Conservation (phyloP, 2,888 invertebrate genomes). For the Eurois occulta region DNA sequence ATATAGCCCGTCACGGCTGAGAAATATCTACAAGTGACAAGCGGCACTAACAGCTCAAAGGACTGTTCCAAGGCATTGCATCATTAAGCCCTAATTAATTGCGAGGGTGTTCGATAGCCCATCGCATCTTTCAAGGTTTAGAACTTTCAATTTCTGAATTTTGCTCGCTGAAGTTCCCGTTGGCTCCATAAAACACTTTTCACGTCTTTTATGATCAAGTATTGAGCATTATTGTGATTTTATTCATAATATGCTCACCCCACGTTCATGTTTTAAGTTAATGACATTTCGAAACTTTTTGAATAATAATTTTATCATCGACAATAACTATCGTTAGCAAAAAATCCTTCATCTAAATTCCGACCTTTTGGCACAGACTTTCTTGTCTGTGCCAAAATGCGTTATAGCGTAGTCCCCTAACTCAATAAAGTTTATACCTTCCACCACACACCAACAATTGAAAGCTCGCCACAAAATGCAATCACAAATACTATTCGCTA, state of each 20-base stretch:
- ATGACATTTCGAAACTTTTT: too few species aligned
- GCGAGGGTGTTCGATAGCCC: too few species aligned
- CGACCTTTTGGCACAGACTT: not conserved
- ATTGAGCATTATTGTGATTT: too few species aligned
- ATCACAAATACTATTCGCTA: slow-evolving; percentile 78
- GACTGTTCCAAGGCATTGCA: not conserved
- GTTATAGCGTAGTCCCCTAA: not conserved
- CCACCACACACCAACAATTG: slow-evolving; percentile 66
- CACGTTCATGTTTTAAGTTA: too few species aligned
- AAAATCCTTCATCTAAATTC: not conserved
- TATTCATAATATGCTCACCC: too few species aligned
- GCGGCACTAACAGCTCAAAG: not conserved
- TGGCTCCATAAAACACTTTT: too few species aligned
- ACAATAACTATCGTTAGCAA: not conserved
- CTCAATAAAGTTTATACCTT: slow-evolving; percentile 38
- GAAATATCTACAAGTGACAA: not conserved
- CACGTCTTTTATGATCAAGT: too few species aligned
- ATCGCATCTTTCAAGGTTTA: too few species aligned
- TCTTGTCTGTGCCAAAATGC: not conserved
- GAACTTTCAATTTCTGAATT: too few species aligned
- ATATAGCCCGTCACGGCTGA: not conserved
- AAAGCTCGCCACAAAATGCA: slow-evolving; percentile 78
- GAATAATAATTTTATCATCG: not conserved
- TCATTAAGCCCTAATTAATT: not conserved
- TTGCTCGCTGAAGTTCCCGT: too few species aligned